These are phyloP conservation scores for Xenopus laevis DNA, from an alignment of 2,113 vertebrate species.

Conservation along the genomic window DNA sequence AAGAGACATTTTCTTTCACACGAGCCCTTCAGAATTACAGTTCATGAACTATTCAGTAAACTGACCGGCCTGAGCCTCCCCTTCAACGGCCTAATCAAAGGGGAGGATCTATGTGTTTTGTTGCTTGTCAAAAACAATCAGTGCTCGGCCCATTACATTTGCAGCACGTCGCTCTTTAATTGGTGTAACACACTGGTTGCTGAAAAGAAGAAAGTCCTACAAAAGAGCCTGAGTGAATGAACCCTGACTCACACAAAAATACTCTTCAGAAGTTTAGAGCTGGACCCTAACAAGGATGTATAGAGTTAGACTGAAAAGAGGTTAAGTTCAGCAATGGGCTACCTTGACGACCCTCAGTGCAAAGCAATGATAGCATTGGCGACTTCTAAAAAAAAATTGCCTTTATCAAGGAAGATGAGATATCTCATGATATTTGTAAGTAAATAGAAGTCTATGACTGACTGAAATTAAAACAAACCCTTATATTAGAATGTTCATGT, in stretches of 20 bases:
- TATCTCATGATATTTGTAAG: too few relatives aligned
- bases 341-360: constrained; percentile 78
- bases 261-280: constrained; percentile 87
- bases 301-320: constrained; percentile 75
- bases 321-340: constrained; percentile 83
- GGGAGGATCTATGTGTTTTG: constrained; percentile 98
- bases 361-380: constrained; percentile 80
- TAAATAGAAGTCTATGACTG: too few relatives aligned
- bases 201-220: constrained; percentile 83
- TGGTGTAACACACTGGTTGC: constrained; percentile 89
- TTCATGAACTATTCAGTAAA: constrained; percentile 86
- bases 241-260: constrained; percentile 84
- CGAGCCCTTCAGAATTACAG: constrained; percentile 79
- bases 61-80: constrained; percentile 87
- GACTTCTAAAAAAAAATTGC: constrained; percentile 57
- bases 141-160: constrained; percentile 96
- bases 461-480: too few relatives aligned
- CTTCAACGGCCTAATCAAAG: constrained; percentile 96
- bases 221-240: constrained; percentile 80
- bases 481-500: too few relatives aligned
- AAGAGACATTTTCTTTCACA: constrained; percentile 73
- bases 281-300: constrained; percentile 84
- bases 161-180: constrained; percentile 97
- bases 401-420: constrained; percentile 12
- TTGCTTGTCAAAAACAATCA: constrained; percentile 99